phyloP scores from a whole-genome alignment of 2,888 invertebrate species.

The Acanthacorydalis orientalis region DNA sequence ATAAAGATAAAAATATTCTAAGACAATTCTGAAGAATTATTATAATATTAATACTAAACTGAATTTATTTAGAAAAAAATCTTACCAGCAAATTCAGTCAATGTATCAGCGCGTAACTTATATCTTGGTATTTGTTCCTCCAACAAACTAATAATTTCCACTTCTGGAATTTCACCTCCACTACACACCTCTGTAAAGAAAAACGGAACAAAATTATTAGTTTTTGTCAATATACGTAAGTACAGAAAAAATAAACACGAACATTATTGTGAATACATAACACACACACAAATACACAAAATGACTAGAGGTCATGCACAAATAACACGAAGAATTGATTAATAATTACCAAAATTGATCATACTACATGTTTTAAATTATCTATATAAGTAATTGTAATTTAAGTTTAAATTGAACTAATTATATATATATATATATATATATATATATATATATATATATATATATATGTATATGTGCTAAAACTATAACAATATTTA shows the following conservation, averaged over 20 bases:
- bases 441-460: background rate
- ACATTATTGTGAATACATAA: too few relatives aligned
- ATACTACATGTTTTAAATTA: background rate
- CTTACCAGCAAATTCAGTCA: conserved; percentile 81
- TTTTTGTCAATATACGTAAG: too few relatives aligned
- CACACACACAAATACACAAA: too few relatives aligned
- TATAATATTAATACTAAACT: background rate
- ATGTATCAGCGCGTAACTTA: conserved; percentile 80
- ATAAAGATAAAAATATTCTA: background rate
- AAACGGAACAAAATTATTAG: background rate
- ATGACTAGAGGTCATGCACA: too few relatives aligned
- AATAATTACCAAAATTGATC: too few relatives aligned
- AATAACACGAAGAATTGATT: too few relatives aligned
- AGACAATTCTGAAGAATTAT: background rate
- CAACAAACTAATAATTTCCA: conserved; percentile 86
- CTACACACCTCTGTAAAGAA: conserved; percentile 72
- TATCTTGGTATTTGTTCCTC: conserved; percentile 93
- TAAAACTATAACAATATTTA: too few relatives aligned
- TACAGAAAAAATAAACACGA: too few relatives aligned
- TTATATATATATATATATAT: background rate
- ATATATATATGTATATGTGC: background rate
- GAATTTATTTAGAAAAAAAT: conserved; percentile 6
- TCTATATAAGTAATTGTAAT: background rate
- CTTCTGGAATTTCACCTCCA: conserved; percentile 83
- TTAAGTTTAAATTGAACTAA: background rate